Evolutionary conservation across 2,888 invertebrate genomes (phyloP).

Genomic region (Phasia obesa): DNA sequence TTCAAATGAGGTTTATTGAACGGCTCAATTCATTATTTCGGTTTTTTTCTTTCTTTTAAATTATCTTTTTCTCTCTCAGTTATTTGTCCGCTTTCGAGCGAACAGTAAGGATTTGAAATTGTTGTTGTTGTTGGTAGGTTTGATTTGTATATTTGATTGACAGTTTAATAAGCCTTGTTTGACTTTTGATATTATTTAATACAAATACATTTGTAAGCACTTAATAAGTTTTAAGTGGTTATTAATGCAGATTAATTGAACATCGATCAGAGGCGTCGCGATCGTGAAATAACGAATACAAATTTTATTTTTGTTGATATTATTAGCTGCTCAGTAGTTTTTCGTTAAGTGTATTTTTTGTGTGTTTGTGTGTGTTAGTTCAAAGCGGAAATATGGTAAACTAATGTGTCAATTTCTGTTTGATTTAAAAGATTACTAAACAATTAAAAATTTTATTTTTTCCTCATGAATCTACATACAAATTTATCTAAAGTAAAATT

Average conservation of each 20-base stretch:
- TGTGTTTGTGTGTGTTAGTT: too few relatives aligned
- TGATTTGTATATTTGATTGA: conserved; percentile 63
- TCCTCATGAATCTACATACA: too few relatives aligned
- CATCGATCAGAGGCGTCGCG: conserved; percentile 66
- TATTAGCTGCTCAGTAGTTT: not conserved
- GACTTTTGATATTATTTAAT: conserved; percentile 70
- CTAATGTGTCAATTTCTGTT: too few relatives aligned
- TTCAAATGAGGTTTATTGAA: conserved; percentile 66
- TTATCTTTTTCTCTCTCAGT: conserved; percentile 48
- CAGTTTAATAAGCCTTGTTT: conserved; percentile 71
- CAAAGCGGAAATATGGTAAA: not conserved
- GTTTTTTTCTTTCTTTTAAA: conserved; percentile 20
- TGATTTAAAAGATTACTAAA: too few relatives aligned
- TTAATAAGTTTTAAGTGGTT: conserved; percentile 71
- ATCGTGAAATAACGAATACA: conserved; percentile 7
- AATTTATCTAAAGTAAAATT: too few relatives aligned
- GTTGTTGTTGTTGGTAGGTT: conserved; percentile 30
- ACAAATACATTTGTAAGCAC: conserved; percentile 71
- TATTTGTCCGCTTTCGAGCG: conserved; percentile 39
- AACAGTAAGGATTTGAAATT: conserved; percentile 15
- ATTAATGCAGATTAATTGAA: conserved; percentile 71
- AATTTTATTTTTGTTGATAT: conserved; percentile 6
- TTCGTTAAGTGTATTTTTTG: not conserved
- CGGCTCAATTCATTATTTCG: conserved; percentile 55
- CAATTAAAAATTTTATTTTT: too few relatives aligned